Evolutionary conservation across 2,113 vertebrate species (phyloP).

Genomic region (Emydura subglobosa): DNA sequence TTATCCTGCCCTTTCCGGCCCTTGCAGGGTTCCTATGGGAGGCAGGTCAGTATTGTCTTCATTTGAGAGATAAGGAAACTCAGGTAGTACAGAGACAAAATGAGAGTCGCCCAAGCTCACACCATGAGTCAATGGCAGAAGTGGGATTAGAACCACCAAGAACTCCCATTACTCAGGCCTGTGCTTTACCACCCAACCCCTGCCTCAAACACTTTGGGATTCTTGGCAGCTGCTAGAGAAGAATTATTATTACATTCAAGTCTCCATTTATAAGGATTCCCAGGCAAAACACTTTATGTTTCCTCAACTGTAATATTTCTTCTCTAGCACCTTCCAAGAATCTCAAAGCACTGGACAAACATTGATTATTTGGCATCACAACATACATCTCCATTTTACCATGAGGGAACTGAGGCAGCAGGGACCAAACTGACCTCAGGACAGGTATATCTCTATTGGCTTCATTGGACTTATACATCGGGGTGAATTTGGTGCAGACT

Average conservation of each 20-base stretch:
- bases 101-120: neutral
- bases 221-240: neutral
- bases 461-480: neutral
- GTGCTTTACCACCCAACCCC: neutral
- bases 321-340: neutral
- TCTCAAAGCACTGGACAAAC: neutral
- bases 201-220: neutral
- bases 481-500: neutral
- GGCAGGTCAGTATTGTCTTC: neutral
- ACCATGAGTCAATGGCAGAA: neutral
- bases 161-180: neutral
- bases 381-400: neutral
- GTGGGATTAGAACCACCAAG: neutral
- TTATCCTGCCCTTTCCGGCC: neutral
- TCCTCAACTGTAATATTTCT: neutral
- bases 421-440: neutral
- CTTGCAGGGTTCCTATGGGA: neutral
- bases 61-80: neutral
- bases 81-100: neutral
- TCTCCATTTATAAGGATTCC: neutral
- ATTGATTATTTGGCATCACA: neutral
- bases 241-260: neutral
- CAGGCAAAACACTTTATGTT: neutral
- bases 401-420: neutral
- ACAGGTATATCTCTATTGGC: neutral